A percentile compares a stretch with the other conserved stretches of the same genome.
phyloP scores from a whole-genome alignment of 2,888 invertebrate genomes.

The Drosophila acutilabella region DNA sequence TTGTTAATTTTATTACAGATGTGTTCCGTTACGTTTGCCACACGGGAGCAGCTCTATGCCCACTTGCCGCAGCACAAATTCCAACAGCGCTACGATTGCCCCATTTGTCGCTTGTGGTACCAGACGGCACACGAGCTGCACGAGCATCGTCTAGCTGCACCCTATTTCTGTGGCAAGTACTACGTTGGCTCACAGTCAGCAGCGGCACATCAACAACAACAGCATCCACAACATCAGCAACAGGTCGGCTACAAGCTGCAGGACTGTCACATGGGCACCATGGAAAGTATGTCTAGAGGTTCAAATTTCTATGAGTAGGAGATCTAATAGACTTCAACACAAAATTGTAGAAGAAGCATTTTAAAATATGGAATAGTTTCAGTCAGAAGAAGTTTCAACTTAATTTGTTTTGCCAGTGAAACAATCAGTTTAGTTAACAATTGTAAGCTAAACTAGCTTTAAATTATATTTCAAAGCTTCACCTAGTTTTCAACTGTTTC shows the following conservation, averaged over 20 bases:
- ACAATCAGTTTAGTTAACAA: too few species aligned
- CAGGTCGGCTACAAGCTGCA: slow-evolving; percentile 72
- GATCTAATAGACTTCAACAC: too few species aligned
- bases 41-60: slow-evolving; percentile 74
- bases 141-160: slow-evolving; percentile 79
- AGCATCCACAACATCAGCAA: slow-evolving; percentile 27
- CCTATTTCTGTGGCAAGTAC: slow-evolving; percentile 82
- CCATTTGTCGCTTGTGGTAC: slow-evolving; percentile 81
- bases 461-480: too few species aligned
- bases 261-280: slow-evolving; percentile 76
- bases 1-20: slow-evolving; percentile 57
- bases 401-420: too few species aligned
- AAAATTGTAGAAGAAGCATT: too few species aligned
- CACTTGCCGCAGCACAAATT: slow-evolving; percentile 80
- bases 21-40: slow-evolving; percentile 72
- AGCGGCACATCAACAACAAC: slow-evolving; percentile 25
- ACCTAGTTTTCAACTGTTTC: too few species aligned
- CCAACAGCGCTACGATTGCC: slow-evolving; percentile 81
- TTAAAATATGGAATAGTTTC: too few species aligned
- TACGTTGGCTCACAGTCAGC: slow-evolving; percentile 51
- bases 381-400: too few species aligned
- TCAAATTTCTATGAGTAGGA: too few species aligned
- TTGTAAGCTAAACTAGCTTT: too few species aligned
- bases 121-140: slow-evolving; percentile 79
- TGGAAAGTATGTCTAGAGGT: slow-evolving; percentile 64